Conservation (phyloP, 2,113 vertebrate species). For the Cygnus atratus region DNA sequence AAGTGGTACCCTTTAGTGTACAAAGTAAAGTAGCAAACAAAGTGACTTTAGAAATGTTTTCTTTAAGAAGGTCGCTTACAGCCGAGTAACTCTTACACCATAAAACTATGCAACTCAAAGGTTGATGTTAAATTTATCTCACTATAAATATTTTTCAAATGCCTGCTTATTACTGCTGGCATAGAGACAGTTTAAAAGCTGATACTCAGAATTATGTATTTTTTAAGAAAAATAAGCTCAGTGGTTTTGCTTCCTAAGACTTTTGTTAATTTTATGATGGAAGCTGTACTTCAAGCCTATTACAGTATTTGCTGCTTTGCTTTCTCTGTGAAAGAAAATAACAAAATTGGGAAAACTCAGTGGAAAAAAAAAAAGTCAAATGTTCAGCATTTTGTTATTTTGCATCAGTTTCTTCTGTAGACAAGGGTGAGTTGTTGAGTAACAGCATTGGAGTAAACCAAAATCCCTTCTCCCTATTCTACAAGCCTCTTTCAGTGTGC, state of each 20-base stretch:
- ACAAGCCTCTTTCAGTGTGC: neutral
- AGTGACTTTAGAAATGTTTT: neutral
- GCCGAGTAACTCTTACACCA: neutral
- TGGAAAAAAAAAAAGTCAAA: neutral
- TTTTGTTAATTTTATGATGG: neutral
- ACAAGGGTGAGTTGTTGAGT: neutral
- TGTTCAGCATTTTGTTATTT: neutral
- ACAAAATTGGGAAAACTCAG: neutral
- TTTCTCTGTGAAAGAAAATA: neutral
- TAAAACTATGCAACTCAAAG: slow-evolving; percentile 26
- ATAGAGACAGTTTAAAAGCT: neutral
- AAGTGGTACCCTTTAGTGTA: neutral
- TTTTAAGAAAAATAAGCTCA: neutral
- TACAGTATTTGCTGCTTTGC: neutral
- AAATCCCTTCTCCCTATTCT: neutral
- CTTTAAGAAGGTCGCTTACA: neutral
- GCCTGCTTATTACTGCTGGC: neutral
- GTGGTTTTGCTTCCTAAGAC: neutral
- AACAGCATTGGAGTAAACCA: neutral
- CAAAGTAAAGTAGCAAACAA: neutral
- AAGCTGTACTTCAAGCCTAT: neutral
- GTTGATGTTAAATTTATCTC: slow-evolving; percentile 59
- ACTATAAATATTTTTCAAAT: slow-evolving; percentile 51
- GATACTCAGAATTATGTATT: neutral
- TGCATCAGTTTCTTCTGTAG: neutral